Evolutionary conservation across 2,888 invertebrate genomes (phyloP), one percentile per base, ranked within the genome.

Genomic region (Phlogophora meticulosa): DNA sequence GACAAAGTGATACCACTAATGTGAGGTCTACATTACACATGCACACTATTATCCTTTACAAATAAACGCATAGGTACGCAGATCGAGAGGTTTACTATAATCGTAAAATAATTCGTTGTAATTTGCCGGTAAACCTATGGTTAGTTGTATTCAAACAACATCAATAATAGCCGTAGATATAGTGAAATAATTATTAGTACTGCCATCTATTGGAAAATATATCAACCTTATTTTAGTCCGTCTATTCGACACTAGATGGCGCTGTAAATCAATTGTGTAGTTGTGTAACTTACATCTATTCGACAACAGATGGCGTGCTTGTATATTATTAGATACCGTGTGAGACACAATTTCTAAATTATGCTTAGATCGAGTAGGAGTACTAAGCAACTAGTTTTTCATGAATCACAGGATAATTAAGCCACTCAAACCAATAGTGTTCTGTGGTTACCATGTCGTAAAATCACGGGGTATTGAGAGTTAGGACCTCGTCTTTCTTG

Each of bases 241-340:
- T n/a, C 74, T 72, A 79, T 56, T 72, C 7, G 2, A 11, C 20
- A 17, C 46, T 65, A 79, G 76, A 67, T 79, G 76, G 66, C 79
- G n/a, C 7, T 1, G 1, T n/a, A 0, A 7, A 15, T 7, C 20
- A 1, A n/a, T 28, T 28, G 2, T 28, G 9, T 2, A 7, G 5
- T 40, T 28, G 13, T 28, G 13, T 0, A 1, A 7, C 17, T n/a
- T 59, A 13, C 7, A 3, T 7, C 80, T 83, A 84, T 45, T 81
- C 24, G 28, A 49, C 52, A 58, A 67, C 36, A 89, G 88, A 85
- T 83, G 81, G 84, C 77, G 74, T 53, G 17, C 11, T 32, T 43
- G 5, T 5, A 4, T 7, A 24, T 24, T 38, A 2, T 7, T 0
- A 7, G 0, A 5, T 11, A 17, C 4, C 1, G 9, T n/a, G 13